Percentiles rank a stretch among this genome's conserved stretches.
Evolutionary conservation across 2,797 vertebrate species (phyloP).

Genomic region (Labeo calbasu): DNA sequence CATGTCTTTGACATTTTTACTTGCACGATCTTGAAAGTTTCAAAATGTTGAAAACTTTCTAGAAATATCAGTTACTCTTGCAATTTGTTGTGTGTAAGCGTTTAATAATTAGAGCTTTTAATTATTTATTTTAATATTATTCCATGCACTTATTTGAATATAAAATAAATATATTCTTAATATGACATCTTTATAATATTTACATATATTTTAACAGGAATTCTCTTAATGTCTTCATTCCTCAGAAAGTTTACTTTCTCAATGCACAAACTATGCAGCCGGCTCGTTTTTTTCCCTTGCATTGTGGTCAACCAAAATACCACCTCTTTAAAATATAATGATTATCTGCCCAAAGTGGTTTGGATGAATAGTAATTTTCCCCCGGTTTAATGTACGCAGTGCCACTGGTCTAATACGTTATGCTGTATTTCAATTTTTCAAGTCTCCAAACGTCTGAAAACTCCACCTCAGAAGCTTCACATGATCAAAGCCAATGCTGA

Average conservation of each 20-base stretch:
- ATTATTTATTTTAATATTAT: not conserved
- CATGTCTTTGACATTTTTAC: not conserved
- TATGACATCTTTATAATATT: not conserved
- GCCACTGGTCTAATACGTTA: not conserved
- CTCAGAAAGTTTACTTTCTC: not conserved
- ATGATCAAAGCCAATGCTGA: constrained; percentile 32
- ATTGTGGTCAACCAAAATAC: constrained; percentile 13
- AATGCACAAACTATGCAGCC: not conserved
- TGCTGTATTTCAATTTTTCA: constrained; percentile 4
- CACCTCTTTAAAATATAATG: constrained; percentile 2
- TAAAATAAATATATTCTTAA: not conserved
- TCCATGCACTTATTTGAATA: not conserved
- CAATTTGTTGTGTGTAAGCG: not conserved
- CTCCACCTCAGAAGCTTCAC: constrained; percentile 32
- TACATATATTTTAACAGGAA: not conserved
- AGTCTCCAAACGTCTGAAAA: constrained; percentile 9
- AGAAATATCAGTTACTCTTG: not conserved
- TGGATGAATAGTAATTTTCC: not conserved
- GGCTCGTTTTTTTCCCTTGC: not conserved
- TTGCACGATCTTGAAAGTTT: not conserved
- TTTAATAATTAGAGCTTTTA: not conserved
- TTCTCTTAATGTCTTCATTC: not conserved
- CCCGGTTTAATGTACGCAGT: not conserved
- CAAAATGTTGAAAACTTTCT: not conserved
- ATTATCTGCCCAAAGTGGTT: not conserved